A percentile compares a stretch with the other conserved stretches of the same genome.
Evolutionary conservation across 2,113 vertebrate genomes (phyloP).

Genomic region (Scortum barcoo): DNA sequence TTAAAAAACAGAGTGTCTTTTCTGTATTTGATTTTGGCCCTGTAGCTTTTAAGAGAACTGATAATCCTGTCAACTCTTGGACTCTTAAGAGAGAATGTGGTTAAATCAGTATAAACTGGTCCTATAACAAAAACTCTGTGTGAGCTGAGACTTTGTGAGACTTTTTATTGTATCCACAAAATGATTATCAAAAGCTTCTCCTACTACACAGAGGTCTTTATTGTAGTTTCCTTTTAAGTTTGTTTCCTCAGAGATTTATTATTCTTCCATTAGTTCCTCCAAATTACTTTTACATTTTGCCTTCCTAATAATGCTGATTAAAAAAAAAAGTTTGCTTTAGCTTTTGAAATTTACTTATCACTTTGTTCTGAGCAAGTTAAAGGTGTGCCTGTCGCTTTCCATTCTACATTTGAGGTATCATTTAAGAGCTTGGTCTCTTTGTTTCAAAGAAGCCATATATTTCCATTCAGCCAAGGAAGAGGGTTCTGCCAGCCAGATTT

Average conservation of each 20-base stretch:
- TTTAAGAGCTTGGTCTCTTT: constrained; percentile 19
- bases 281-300: neutral
- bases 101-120: constrained; percentile 1
- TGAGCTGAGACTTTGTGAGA: neutral
- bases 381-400: neutral
- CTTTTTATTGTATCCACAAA: neutral
- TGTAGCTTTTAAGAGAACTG: neutral
- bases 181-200: neutral
- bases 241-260: neutral
- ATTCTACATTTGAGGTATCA: neutral
- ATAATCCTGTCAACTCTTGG: constrained; percentile 1
- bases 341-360: constrained; percentile 1
- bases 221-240: neutral
- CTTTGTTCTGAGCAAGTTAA: neutral
- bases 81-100: neutral
- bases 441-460: constrained; percentile 13
- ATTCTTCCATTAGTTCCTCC: neutral
- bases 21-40: neutral
- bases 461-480: constrained; percentile 11
- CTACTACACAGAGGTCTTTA: neutral
- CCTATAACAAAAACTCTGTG: neutral
- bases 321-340: neutral
- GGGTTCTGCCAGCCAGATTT: constrained; percentile 1
- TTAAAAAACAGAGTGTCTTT: neutral
- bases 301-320: neutral